Percentiles rank a stretch among this genome's conserved stretches.
These are phyloP conservation scores for Acrocephalus scirpaceus DNA, from an alignment of 2,797 vertebrate species.

Conservation along the genomic window DNA sequence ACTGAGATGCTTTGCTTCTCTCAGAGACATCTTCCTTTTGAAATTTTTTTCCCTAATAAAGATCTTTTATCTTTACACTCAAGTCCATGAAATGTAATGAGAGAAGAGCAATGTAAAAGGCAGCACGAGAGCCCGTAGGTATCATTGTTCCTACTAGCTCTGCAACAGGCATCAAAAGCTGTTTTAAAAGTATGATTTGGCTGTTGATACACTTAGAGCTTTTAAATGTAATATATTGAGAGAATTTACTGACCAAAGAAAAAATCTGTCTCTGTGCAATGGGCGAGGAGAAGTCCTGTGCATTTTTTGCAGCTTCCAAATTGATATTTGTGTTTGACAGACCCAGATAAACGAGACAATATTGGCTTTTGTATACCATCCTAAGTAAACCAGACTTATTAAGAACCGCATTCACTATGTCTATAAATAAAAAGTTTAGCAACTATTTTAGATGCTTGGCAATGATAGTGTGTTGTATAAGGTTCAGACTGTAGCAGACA, in stretches of 20 bases:
- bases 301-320: not conserved
- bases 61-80: not conserved
- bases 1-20: not conserved
- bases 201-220: not conserved
- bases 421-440: conserved; percentile 3
- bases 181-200: not conserved
- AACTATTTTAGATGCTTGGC: not conserved
- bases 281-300: not conserved
- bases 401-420: not conserved
- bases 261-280: not conserved
- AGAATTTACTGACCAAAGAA: not conserved
- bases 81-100: not conserved
- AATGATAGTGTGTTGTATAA: not conserved
- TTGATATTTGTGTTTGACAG: not conserved
- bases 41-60: not conserved
- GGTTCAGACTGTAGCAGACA: not conserved
- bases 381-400: not conserved
- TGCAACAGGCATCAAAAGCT: not conserved
- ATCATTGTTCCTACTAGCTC: not conserved
- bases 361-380: not conserved
- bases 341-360: accelerated
- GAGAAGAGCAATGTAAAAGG: not conserved
- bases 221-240: not conserved
- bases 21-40: not conserved
- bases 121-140: not conserved